Conservation (phyloP, 2,113 vertebrate genomes). For the Mus spicilegus region DNA sequence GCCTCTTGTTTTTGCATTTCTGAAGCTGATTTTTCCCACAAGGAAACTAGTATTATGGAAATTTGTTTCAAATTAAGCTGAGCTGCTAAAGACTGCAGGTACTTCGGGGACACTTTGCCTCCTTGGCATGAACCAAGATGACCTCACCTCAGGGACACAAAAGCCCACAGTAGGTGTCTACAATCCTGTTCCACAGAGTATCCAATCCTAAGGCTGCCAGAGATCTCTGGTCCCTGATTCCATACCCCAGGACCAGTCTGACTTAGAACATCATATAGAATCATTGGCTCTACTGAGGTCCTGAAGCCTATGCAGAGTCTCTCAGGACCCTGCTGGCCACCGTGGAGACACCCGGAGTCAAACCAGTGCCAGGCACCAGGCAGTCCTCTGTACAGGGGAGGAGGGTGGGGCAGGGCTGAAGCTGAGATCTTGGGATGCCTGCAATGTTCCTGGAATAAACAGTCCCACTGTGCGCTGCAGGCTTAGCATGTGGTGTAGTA, state of each 20-base stretch:
- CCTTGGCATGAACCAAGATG: neutral
- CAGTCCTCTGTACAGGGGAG: neutral
- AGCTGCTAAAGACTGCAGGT: neutral
- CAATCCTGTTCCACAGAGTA: neutral
- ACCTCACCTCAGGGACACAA: neutral
- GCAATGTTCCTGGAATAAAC: neutral
- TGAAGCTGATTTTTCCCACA: neutral
- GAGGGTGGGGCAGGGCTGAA: too few relatives aligned
- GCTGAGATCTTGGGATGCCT: neutral
- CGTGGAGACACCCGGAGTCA: neutral
- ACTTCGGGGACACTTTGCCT: neutral
- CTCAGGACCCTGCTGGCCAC: neutral
- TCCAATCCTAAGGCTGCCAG: neutral
- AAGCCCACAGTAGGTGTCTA: neutral
- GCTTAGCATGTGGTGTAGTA: neutral
- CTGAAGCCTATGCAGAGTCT: too few relatives aligned
- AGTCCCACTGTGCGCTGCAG: neutral
- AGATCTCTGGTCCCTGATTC: too few relatives aligned
- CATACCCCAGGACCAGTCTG: neutral
- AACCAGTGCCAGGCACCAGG: neutral
- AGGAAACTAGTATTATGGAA: neutral
- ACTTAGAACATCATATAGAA: neutral
- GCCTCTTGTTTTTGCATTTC: neutral
- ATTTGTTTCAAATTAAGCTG: too few relatives aligned
- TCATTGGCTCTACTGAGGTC: neutral